These are phyloP conservation scores for Cremastinae sp. DNA, from an alignment of 2,888 invertebrate species.

Conservation along the genomic window DNA sequence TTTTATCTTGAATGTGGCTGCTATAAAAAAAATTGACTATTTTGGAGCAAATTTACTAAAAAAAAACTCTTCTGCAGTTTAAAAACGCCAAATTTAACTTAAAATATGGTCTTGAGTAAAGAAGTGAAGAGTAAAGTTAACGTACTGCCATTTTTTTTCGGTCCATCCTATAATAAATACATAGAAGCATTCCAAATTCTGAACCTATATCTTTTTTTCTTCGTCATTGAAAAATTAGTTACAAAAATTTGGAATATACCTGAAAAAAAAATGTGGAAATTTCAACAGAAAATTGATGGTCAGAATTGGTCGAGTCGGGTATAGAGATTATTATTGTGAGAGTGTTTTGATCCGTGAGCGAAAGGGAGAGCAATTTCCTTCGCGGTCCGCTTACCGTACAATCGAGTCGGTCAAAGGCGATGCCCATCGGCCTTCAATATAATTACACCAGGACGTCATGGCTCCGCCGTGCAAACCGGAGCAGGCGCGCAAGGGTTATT, in stretches of 20 bases:
- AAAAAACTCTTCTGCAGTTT: too few relatives aligned
- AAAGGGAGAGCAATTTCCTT: conserved; percentile 71
- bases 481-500: conserved; percentile 45
- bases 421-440: conserved; percentile 75
- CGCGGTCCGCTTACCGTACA: conserved; percentile 74
- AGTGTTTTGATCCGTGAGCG: conserved; percentile 13
- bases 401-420: conserved; percentile 76
- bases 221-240: background rate
- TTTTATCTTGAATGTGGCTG: too few relatives aligned
- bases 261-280: background rate
- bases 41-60: too few relatives aligned
- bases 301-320: too few relatives aligned
- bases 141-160: too few relatives aligned
- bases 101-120: too few relatives aligned
- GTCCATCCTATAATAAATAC: too few relatives aligned
- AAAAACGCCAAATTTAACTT: too few relatives aligned
- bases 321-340: background rate
- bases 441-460: conserved; percentile 68
- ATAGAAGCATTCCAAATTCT: too few relatives aligned
- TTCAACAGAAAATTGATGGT: background rate
- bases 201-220: background rate
- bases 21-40: too few relatives aligned
- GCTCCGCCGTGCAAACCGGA: conserved; percentile 56
- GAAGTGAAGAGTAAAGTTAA: too few relatives aligned
- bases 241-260: background rate